Evolutionary conservation across 2,888 invertebrate species (phyloP).

Genomic region (Morinoia aosen): DNA sequence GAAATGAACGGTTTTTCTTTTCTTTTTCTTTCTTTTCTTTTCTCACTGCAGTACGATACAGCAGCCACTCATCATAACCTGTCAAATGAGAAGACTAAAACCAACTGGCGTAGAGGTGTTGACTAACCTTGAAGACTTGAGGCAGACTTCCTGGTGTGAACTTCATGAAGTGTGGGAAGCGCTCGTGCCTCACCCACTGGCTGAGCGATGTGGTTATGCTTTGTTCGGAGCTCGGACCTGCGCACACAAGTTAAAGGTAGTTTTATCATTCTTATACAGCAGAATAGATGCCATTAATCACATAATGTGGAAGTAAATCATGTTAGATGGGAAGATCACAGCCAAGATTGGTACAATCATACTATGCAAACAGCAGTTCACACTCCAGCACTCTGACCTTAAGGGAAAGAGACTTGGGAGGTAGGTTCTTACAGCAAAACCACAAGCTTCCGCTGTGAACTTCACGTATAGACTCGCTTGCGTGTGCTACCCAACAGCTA

Average conservation of each 20-base stretch:
- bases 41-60: too few species aligned
- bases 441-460: too few species aligned
- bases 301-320: not conserved
- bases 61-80: too few species aligned
- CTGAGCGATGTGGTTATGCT: conserved; percentile 81
- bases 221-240: not conserved
- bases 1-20: too few species aligned
- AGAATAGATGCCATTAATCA: not conserved
- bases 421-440: not conserved
- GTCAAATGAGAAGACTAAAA: too few species aligned
- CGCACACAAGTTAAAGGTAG: not conserved
- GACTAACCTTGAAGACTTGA: conserved; percentile 64
- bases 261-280: not conserved
- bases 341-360: not conserved
- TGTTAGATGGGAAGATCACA: too few species aligned
- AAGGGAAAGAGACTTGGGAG: not conserved
- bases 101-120: too few species aligned
- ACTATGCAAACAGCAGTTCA: not conserved
- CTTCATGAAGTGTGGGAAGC: conserved; percentile 91
- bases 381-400: not conserved
- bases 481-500: too few species aligned
- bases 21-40: too few species aligned
- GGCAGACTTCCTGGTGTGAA: conserved; percentile 69
- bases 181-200: conserved; percentile 90
- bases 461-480: too few species aligned